Conservation (phyloP, 2,113 vertebrate genomes). For the Callipepla californica region DNA sequence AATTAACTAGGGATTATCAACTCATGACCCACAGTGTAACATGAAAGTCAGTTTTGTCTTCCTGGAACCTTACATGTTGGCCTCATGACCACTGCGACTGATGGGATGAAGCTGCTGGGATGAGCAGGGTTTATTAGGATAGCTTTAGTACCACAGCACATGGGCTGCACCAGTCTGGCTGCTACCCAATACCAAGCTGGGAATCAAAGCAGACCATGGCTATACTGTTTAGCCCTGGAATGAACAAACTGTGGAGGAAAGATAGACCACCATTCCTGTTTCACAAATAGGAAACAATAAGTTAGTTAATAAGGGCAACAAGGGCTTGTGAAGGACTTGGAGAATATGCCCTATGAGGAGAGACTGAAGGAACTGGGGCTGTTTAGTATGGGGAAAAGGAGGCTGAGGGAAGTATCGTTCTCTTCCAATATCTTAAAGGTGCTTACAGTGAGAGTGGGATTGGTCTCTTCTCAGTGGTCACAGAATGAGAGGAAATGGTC, state of each 20-base stretch:
- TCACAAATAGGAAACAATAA: rapidly evolving
- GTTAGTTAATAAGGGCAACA: neutral
- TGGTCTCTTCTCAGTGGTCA: no score
- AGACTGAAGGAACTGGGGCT: no score
- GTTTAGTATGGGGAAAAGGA: no score
- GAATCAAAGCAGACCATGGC: neutral
- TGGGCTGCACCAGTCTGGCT: neutral
- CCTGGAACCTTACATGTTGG: neutral
- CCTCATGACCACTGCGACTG: neutral
- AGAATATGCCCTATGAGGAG: no score
- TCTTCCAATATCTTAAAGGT: no score
- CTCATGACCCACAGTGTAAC: neutral
- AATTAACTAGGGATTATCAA: neutral
- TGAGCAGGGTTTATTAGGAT: neutral
- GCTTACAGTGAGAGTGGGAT: no score
- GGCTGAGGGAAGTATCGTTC: no score
- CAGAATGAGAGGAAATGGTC: no score
- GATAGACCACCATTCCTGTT: neutral
- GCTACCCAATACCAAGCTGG: neutral
- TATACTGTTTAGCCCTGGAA: neutral
- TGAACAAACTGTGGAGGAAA: neutral
- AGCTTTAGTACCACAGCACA: neutral
- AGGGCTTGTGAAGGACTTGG: no score
- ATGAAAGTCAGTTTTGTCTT: neutral
- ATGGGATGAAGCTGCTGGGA: neutral